Percentiles rank a stretch among this genome's conserved stretches.
Evolutionary conservation across 2,797 vertebrate species (phyloP).

Genomic region (Halcyon leucocephala): DNA sequence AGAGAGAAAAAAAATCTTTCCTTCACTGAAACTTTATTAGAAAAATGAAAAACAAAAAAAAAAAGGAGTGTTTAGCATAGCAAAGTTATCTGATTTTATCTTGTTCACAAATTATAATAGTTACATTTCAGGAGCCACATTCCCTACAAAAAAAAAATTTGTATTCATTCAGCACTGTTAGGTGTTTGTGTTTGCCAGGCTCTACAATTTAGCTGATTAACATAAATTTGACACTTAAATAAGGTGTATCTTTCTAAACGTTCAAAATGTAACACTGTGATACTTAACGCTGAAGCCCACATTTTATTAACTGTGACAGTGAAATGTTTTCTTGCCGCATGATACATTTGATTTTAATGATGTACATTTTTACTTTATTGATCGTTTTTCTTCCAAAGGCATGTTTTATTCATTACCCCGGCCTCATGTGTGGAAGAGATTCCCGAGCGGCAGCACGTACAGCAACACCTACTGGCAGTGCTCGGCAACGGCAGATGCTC

Average conservation of each 20-base stretch:
- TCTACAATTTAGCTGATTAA: not conserved
- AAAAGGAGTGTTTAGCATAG: not conserved
- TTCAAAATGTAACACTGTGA: not conserved
- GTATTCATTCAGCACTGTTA: not conserved
- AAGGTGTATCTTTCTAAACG: not conserved
- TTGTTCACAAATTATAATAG: not conserved
- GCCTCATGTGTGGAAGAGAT: not conserved
- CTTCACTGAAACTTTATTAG: not conserved
- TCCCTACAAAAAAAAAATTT: not conserved
- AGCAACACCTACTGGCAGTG: constrained; percentile 61
- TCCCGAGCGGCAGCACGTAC: not conserved
- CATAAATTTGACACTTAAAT: not conserved
- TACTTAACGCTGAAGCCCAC: not conserved
- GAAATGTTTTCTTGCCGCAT: not conserved
- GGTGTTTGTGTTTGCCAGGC: not conserved
- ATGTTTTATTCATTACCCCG: not conserved
- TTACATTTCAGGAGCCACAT: not conserved
- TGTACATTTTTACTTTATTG: not conserved
- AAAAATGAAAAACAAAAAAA: not conserved
- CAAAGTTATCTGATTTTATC: not conserved
- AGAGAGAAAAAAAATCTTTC: not conserved
- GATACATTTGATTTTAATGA: not conserved
- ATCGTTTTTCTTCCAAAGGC: not conserved
- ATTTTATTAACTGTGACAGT: not conserved
- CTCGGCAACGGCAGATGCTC: not conserved